These are phyloP conservation scores for Sebastes nivosus DNA, from an alignment of 2,797 vertebrate genomes.

Conservation along the genomic window DNA sequence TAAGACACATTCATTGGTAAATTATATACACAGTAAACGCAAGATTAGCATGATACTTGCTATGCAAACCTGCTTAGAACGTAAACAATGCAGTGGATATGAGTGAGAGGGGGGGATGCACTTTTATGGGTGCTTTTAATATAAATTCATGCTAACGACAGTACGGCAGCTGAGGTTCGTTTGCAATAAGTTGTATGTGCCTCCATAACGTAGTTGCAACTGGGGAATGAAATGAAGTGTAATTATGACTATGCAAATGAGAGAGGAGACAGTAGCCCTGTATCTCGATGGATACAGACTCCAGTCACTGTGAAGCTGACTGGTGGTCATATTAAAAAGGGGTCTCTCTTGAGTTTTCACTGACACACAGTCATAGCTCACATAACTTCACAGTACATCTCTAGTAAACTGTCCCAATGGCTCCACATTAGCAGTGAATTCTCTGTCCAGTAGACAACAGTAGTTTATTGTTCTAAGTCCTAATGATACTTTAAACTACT, in stretches of 20 bases:
- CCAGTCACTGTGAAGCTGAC: neutral
- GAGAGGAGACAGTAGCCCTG: neutral
- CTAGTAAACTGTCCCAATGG: constrained; percentile 3
- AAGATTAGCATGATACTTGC: neutral
- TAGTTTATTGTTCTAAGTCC: constrained; percentile 25
- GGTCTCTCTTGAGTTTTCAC: neutral
- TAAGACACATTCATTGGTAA: neutral
- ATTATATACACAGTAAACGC: neutral
- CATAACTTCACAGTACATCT: constrained; percentile 2
- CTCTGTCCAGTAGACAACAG: constrained; percentile 26
- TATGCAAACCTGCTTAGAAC: neutral
- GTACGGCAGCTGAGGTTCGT: neutral
- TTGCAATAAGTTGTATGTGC: neutral
- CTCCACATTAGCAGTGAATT: constrained; percentile 14
- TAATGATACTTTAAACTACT: constrained; percentile 10
- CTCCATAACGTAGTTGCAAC: neutral
- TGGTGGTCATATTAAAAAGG: neutral
- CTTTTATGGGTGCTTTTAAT: neutral
- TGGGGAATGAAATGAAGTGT: neutral
- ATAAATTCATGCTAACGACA: neutral
- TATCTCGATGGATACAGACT: neutral
- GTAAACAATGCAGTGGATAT: neutral
- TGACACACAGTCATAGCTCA: constrained; percentile 3
- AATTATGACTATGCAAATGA: neutral
- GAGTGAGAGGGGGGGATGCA: neutral